Evolutionary conservation across 2,113 vertebrate species (phyloP), one percentile per base, ranked within the genome.

Genomic region (Myocastor coypus): DNA sequence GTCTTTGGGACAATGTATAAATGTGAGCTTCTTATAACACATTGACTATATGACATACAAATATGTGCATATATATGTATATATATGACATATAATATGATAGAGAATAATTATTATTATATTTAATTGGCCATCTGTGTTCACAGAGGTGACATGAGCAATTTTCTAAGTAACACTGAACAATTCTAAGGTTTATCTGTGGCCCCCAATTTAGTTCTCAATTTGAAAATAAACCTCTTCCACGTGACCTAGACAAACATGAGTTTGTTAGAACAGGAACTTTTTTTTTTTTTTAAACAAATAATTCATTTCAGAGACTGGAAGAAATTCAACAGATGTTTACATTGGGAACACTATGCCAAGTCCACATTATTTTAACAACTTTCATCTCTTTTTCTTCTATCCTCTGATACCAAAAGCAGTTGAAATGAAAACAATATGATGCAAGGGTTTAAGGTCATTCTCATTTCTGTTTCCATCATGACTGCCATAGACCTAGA

Each of bases 201-300:
- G 46, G 50, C 37, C 4, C 42, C 3, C 84, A 64, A 92, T 91
- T 71, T 91, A 69, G 63, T 46, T 24, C 63, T 63, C 26, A 34
- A n/a, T 89, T 95, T 93, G 63, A 92, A 97, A 92, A 94, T 83
- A 87, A 92, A 92, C 90, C 42, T 87, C 64, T 92, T 87, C 32
- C 68, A 19, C 64, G 34, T 50, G 57, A 13, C 71, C 20, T 77
- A n/a, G 5, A 59, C 20, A 88, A 69, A 37, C 13, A 83, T 86
- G 92, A 82, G 19, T 24, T 8, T 82, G 2, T 89, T 81, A 78
- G 52, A 92, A 66, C 2, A 42, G 37, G 82, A 34, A 75, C 75
- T 91, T 95, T 4, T 69, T 92, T 95, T 46, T 46, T 46, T n/a
- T n/a, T n/a, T n/a, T n/a, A n/a, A n/a, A n/a, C 77, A 77, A 85